Percentiles rank a stretch among this genome's conserved stretches.
Conservation (phyloP, 2,113 vertebrate genomes). For the Cheirogaleus medius region DNA sequence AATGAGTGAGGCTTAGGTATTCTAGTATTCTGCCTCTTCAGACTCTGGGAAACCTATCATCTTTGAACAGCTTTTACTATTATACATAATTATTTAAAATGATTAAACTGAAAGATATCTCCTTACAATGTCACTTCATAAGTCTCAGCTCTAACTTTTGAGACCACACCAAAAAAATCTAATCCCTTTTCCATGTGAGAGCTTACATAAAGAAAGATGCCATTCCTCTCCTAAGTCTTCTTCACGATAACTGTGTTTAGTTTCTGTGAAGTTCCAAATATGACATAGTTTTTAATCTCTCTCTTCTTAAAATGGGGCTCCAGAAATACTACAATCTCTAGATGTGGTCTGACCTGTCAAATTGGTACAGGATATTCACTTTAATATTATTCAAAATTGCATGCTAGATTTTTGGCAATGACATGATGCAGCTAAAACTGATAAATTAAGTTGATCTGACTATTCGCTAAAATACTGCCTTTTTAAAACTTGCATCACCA, state of each 20-base stretch:
- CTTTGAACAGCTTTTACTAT: not conserved
- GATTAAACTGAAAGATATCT: not conserved
- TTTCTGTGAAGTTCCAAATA: not conserved
- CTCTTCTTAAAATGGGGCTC: not conserved
- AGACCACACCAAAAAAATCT: not conserved
- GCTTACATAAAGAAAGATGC: not conserved
- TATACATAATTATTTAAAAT: not conserved
- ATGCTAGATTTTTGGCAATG: not conserved
- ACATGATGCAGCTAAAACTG: not conserved
- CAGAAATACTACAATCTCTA: not conserved
- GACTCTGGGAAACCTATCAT: not conserved
- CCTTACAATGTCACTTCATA: not conserved
- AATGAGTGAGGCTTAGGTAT: not conserved
- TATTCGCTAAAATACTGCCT: not conserved
- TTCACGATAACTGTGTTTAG: not conserved
- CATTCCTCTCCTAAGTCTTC: not conserved
- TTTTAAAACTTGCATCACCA: not conserved
- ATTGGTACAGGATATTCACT: not conserved
- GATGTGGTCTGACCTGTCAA: not conserved
- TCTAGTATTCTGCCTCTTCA: too few relatives aligned
- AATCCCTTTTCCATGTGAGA: not conserved
- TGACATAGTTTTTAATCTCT: not conserved
- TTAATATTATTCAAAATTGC: not conserved
- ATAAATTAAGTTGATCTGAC: not conserved
- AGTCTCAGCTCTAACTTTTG: not conserved